Percentiles rank a stretch among this genome's conserved stretches.
Evolutionary conservation across 2,113 vertebrate genomes (phyloP).

Genomic region (Holacanthus passer): DNA sequence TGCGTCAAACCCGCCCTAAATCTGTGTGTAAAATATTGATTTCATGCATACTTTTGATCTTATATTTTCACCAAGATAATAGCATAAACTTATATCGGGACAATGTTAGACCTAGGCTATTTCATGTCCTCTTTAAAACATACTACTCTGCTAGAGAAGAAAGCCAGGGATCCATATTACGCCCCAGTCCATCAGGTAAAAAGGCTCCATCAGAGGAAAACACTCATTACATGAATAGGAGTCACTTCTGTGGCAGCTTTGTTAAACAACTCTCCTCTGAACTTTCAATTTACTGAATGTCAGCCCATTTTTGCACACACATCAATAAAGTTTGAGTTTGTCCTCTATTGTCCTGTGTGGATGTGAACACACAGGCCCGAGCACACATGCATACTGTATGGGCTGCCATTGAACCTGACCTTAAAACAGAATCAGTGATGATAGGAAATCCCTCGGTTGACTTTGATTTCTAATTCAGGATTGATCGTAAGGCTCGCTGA

Average conservation of each 20-base stretch:
- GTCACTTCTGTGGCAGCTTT: conserved; percentile 69
- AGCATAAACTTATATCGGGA: neutral
- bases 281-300: conserved; percentile 67
- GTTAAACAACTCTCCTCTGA: conserved; percentile 54
- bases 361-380: conserved; percentile 10
- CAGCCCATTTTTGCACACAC: conserved; percentile 44
- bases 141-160: conserved; percentile 24
- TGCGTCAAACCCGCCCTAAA: neutral
- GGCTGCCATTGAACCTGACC: conserved; percentile 42
- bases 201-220: conserved; percentile 61
- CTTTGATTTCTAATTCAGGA: conserved; percentile 72
- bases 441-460: conserved; percentile 42
- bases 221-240: conserved; percentile 49
- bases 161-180: conserved; percentile 37
- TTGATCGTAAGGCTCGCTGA: conserved; percentile 56
- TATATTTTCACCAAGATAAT: conserved; percentile 5
- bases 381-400: conserved; percentile 4
- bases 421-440: conserved; percentile 59
- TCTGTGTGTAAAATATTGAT: conserved; percentile 9
- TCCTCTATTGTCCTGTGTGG: conserved; percentile 52
- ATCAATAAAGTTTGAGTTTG: conserved; percentile 55
- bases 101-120: conserved; percentile 7
- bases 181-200: conserved; percentile 57
- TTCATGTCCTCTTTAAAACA: conserved; percentile 36
- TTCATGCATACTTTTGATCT: neutral